phyloP scores from a whole-genome alignment of 1,140 invertebrate species.

The Mya arenaria region DNA sequence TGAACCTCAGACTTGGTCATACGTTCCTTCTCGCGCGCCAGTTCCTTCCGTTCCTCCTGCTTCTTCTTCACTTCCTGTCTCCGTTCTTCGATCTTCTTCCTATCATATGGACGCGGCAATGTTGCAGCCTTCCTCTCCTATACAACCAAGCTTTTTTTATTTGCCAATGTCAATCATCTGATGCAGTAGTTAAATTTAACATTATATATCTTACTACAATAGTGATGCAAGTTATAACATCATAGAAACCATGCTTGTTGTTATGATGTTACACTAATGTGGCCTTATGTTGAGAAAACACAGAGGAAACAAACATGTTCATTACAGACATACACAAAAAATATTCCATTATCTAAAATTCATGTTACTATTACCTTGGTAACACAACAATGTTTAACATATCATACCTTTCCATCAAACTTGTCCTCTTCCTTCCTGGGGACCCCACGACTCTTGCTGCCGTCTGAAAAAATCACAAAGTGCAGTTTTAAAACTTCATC shows the following conservation, averaged over 20 bases:
- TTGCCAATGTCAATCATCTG: background rate
- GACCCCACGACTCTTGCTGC: conserved; percentile 46
- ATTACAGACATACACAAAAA: too few species aligned
- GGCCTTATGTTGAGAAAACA: too few species aligned
- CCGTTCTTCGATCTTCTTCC: conserved; percentile 55
- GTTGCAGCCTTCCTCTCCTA: conserved; percentile 49
- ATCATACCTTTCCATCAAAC: conserved; percentile 46
- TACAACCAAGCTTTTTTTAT: background rate
- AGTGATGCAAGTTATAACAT: too few species aligned
- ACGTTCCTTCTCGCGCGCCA: conserved; percentile 52
- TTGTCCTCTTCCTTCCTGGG: conserved; percentile 42
- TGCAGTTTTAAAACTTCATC: too few species aligned
- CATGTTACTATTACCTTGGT: too few species aligned
- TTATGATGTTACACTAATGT: too few species aligned
- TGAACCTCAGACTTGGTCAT: conserved; percentile 44
- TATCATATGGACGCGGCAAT: conserved; percentile 46
- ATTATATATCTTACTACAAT: too few species aligned
- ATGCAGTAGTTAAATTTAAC: too few species aligned
- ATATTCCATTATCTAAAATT: too few species aligned
- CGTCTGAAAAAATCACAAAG: conserved; percentile 42
- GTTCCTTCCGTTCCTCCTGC: conserved; percentile 64
- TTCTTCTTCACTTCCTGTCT: conserved; percentile 59
- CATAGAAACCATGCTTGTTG: too few species aligned
- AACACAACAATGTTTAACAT: too few species aligned
- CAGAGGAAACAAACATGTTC: too few species aligned